These are phyloP conservation scores for Psophia crepitans DNA, from an alignment of 2,113 vertebrate genomes.

Conservation along the genomic window DNA sequence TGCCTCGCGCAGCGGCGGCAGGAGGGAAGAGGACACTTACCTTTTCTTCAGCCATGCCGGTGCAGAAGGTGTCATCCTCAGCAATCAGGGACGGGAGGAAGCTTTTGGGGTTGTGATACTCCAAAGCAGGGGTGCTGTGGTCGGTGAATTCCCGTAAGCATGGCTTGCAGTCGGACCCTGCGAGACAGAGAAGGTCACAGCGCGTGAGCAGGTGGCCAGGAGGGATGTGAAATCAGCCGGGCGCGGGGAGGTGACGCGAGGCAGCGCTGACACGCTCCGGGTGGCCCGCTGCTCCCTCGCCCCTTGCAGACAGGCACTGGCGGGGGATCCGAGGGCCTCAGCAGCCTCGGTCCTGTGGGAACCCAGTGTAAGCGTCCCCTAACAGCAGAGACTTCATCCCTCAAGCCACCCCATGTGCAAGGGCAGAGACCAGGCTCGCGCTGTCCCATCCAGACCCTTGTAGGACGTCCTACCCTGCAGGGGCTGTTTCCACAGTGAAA, in stretches of 20 bases:
- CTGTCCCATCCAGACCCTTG: neutral
- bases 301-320: neutral
- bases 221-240: neutral
- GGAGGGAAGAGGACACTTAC: conserved; percentile 51
- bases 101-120: conserved; percentile 51
- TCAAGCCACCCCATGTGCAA: rapidly evolving
- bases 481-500: neutral
- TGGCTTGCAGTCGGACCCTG: conserved; percentile 85
- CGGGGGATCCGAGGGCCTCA: neutral
- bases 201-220: neutral
- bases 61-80: conserved; percentile 76
- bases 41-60: conserved; percentile 73
- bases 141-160: conserved; percentile 54
- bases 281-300: neutral
- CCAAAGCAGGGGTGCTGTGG: conserved; percentile 14
- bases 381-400: neutral
- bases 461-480: neutral
- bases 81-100: conserved; percentile 70
- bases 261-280: rapidly evolving
- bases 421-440: neutral
- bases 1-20: rapidly evolving
- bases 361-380: neutral
- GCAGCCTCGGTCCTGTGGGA: neutral
- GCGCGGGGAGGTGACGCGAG: neutral
- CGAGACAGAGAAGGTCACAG: neutral